Percentiles rank a stretch among this genome's conserved stretches.
Conservation (phyloP, 2,113 vertebrate species). For the Carassius carassius region DNA sequence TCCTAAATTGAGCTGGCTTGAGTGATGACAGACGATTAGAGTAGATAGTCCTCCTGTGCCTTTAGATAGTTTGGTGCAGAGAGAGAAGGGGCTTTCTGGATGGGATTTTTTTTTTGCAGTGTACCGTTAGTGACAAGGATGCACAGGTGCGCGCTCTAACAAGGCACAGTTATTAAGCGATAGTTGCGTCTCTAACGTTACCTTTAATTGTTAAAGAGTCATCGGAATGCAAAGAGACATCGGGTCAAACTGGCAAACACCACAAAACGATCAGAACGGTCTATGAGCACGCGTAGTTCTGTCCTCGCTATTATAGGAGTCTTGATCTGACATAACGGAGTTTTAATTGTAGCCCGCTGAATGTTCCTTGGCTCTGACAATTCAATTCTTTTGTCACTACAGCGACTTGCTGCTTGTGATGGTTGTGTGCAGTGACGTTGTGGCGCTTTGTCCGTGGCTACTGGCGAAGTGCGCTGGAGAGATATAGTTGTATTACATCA, state of each 20-base stretch:
- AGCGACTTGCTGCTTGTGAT: conserved; percentile 43
- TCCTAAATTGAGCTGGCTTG: conserved; percentile 76
- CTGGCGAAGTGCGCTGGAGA: conserved; percentile 49
- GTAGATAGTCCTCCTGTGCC: conserved; percentile 43
- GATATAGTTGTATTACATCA: conserved; percentile 57
- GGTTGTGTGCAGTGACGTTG: conserved; percentile 45
- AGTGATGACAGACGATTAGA: conserved; percentile 77
- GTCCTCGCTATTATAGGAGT: background rate
- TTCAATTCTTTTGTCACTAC: background rate
- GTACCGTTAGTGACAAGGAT: background rate
- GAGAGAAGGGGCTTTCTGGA: conserved; percentile 17
- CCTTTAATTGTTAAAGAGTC: conserved; percentile 10
- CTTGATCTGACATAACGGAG: background rate
- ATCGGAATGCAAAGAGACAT: background rate
- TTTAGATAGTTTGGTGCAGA: conserved; percentile 33
- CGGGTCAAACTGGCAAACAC: background rate
- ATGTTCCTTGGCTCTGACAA: background rate
- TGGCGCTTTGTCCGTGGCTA: conserved; percentile 54
- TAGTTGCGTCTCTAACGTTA: background rate
- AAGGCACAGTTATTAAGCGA: conserved; percentile 15
- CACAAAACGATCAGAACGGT: background rate
- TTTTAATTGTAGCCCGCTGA: background rate
- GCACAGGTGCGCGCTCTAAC: conserved; percentile 24
- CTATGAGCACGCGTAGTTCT: background rate
- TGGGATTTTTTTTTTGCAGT: background rate